Base-by-base conservation (phyloP, 2,113 vertebrate species). In the Oncorhynchus gorbuscha region DNA sequence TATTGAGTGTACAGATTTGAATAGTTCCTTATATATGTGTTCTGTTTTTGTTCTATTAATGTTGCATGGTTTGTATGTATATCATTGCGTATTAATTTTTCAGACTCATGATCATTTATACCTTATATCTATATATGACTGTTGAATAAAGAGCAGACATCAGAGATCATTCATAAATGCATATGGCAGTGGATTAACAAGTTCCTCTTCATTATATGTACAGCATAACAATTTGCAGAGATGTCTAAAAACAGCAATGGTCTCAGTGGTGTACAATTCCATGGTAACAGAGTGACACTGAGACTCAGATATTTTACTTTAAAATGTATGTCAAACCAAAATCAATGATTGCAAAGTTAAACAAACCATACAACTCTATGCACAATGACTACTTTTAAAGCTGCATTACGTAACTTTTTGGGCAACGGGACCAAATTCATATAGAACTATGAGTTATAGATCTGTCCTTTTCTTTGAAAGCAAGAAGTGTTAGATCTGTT, bases 21-120 rank as follows among this genome's bases (percentile, higher is more conserved):
- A 62, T 62, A 24, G 13, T 16, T 62, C n/a, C 7, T 9, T 62
- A 62, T 28, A 62, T 28, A 20, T 32, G 7, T 30, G 69, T 45
- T 76, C 68, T 77, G 32, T 71, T 35, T 76, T 55, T 73, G 24
- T 35, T 79, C 71, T 86, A 22, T n/a, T 20, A 18, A 58, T 64
- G 62, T 64, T 11, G 22, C 62, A 64, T 49, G 32, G 66, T 71
- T 45, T n/a, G 75, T 73, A 84, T 79, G 32, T 73, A 55, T 58
- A 58, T 20, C 28, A 61, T 64, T 13, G 32, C n/a, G 5, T 28
- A 6, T 67, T 32, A 11, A 22, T 58, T 32, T 66, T 71, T 76
- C 81, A 84, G 65, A 30, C 30, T 20, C 32, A 67, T 11, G 3
- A 32, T 30, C 30, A 30, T 24, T 18, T 16, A 67, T 67, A 32